phyloP scores from a whole-genome alignment of 2,797 vertebrate species.

The Scleropages formosus region DNA sequence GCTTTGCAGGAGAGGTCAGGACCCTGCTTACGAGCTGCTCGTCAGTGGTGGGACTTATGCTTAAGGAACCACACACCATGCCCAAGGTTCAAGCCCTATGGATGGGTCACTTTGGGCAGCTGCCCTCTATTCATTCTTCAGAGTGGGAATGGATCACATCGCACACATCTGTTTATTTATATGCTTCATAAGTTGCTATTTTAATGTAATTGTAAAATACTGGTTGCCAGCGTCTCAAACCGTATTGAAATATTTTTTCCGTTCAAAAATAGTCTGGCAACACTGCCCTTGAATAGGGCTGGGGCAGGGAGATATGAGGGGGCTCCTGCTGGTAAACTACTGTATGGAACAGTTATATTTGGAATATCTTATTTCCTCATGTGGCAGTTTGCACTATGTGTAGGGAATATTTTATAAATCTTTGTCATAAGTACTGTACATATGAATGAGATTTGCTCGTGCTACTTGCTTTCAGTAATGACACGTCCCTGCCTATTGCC shows the following conservation, averaged over 20 bases:
- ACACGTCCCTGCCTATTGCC: conserved; percentile 28
- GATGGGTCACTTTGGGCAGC: conserved; percentile 58
- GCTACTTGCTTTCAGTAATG: conserved; percentile 19
- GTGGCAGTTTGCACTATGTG: conserved; percentile 63
- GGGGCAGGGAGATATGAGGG: not conserved
- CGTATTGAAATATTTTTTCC: conserved; percentile 28
- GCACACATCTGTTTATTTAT: conserved; percentile 64
- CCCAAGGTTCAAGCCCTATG: conserved; percentile 61
- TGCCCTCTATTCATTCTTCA: conserved; percentile 56
- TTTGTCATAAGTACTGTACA: conserved; percentile 42
- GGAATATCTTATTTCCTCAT: conserved; percentile 57
- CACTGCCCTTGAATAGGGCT: too few species aligned
- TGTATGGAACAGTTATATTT: conserved; percentile 41
- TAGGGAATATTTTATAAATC: conserved; percentile 52
- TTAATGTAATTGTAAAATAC: conserved; percentile 42
- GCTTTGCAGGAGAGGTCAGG: conserved; percentile 82
- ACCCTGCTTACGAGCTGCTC: conserved; percentile 88
- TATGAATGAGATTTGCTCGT: conserved; percentile 29
- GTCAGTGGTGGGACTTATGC: conserved; percentile 85
- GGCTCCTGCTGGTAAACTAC: conserved; percentile 27
- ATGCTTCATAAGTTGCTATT: conserved; percentile 48
- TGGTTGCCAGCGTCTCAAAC: conserved; percentile 46
- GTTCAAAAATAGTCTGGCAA: not conserved
- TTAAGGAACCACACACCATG: conserved; percentile 60
- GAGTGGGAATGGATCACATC: conserved; percentile 66